Percentiles rank a stretch among this genome's conserved stretches.
phyloP scores from a whole-genome alignment of 2,113 vertebrate species.

The Phodopus roborovskii region DNA sequence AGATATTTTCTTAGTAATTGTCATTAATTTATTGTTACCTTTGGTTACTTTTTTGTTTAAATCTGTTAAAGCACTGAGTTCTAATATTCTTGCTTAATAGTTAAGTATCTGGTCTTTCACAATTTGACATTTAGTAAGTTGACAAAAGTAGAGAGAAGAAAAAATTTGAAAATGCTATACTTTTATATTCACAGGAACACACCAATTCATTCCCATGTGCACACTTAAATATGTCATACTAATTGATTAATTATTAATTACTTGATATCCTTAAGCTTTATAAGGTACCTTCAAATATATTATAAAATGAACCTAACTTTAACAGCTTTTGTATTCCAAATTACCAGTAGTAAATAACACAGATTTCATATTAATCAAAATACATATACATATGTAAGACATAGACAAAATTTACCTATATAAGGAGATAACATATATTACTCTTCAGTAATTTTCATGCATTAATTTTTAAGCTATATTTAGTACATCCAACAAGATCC shows the following conservation, averaged over 20 bases:
- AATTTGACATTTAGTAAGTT: not conserved
- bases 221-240: not conserved
- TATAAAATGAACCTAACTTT: not conserved
- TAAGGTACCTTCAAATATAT: not conserved
- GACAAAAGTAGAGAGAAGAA: not conserved
- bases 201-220: rapidly evolving
- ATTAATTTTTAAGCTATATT: not conserved
- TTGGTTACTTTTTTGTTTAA: not conserved
- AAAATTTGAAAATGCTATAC: not conserved
- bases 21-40: not conserved
- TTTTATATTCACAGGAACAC: not conserved
- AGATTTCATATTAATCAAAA: not conserved
- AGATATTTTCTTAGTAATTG: not conserved
- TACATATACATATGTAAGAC: not conserved
- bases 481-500: not conserved
- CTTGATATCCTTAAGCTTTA: not conserved
- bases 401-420: not conserved
- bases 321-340: not conserved
- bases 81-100: not conserved
- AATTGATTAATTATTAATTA: not conserved
- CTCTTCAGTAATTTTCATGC: not conserved
- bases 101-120: not conserved
- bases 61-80: not conserved
- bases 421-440: not conserved
- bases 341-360: not conserved